phyloP scores from a whole-genome alignment of 1,140 invertebrate species.

The Psilanteris sp. region DNA sequence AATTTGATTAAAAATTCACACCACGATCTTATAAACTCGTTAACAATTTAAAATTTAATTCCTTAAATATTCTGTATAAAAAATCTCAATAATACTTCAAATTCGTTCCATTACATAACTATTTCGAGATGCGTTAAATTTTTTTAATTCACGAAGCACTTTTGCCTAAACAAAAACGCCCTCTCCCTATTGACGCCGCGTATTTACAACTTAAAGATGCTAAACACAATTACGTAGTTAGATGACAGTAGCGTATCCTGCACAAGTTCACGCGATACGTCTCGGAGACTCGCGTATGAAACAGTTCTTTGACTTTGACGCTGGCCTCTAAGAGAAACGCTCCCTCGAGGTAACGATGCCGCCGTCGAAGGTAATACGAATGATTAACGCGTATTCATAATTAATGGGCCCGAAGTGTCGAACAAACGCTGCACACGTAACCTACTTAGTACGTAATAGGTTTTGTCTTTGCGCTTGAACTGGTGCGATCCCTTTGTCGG shows the following conservation, averaged over 20 bases:
- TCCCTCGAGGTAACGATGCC: constrained; percentile 2
- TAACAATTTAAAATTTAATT: too few species aligned
- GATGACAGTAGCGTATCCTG: background rate
- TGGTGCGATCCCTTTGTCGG: constrained; percentile 35
- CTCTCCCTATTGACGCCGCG: too few species aligned
- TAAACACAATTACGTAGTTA: constrained; percentile 15
- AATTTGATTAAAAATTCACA: too few species aligned
- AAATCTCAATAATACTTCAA: too few species aligned
- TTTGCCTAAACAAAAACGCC: too few species aligned
- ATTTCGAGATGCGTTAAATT: too few species aligned
- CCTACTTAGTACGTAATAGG: constrained; percentile 37
- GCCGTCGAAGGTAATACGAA: constrained; percentile 30
- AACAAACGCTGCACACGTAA: constrained; percentile 33
- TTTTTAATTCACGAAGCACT: too few species aligned
- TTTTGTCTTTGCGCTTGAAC: constrained; percentile 27
- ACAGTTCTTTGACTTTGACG: constrained; percentile 30
- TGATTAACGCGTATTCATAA: constrained; percentile 54
- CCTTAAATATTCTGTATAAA: too few species aligned
- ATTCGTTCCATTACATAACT: too few species aligned
- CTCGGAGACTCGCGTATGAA: constrained; percentile 3
- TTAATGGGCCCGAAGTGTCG: constrained; percentile 47
- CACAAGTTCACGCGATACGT: constrained; percentile 5
- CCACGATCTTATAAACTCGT: too few species aligned
- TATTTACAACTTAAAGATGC: constrained; percentile 14
- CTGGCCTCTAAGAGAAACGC: constrained; percentile 2